phyloP scores from a whole-genome alignment of 2,113 vertebrate genomes.

The Heptranchias perlo region DNA sequence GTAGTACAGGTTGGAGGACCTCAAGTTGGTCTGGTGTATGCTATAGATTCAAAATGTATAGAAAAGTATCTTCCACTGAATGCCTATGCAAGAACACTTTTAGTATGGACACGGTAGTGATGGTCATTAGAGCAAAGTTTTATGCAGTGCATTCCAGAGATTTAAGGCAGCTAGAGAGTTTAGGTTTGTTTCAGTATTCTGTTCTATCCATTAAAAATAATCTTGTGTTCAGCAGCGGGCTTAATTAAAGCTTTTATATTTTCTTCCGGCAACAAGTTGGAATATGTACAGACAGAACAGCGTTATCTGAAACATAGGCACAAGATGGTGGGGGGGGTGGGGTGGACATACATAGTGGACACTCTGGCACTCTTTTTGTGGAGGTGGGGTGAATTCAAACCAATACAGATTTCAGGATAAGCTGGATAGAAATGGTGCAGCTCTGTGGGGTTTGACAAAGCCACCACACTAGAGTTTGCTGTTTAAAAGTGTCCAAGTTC shows the following conservation, averaged over 20 bases:
- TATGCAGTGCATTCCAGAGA: constrained; percentile 28
- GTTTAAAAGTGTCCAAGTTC: constrained; percentile 8
- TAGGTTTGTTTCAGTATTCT: constrained; percentile 17
- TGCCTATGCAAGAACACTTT: constrained; percentile 27
- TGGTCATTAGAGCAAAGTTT: constrained; percentile 32
- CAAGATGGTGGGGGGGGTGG: not conserved
- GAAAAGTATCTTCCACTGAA: constrained; percentile 36
- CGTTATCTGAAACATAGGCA: not conserved
- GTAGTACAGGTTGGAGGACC: not conserved
- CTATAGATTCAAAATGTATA: constrained; percentile 5
- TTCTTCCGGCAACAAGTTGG: constrained; percentile 20
- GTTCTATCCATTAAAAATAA: constrained; percentile 8
- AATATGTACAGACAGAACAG: not conserved
- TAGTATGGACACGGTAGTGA: constrained; percentile 10
- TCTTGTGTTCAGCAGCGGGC: not conserved
- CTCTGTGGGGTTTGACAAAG: not conserved
- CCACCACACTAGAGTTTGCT: not conserved
- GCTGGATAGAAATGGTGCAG: not conserved
- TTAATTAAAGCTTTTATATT: constrained; percentile 33
- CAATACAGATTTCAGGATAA: not conserved
- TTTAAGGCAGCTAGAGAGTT: constrained; percentile 16
- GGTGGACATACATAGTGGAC: not conserved
- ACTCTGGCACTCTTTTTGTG: not conserved
- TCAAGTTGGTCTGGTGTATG: not conserved
- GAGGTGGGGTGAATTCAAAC: not conserved